Evolutionary conservation across 2,113 vertebrate genomes (phyloP).

Genomic region (Calypte anna): DNA sequence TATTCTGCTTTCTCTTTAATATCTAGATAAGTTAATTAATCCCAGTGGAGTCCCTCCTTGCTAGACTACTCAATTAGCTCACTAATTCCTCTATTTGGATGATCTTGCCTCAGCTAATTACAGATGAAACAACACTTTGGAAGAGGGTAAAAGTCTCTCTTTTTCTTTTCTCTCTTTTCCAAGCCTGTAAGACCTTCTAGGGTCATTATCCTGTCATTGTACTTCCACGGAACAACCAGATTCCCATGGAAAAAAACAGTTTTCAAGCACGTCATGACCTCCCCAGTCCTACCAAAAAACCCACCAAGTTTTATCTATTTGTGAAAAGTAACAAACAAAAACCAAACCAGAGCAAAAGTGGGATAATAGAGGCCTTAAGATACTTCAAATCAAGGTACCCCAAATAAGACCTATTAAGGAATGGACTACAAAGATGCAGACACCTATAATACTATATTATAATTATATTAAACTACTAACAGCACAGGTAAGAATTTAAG

Average conservation of each 20-base stretch:
- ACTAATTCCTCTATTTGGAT: neutral
- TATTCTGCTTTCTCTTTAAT: conserved; percentile 20
- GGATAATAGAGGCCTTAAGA: neutral
- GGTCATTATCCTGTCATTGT: neutral
- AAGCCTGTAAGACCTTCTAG: neutral
- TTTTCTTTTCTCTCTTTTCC: neutral
- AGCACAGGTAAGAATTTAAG: neutral
- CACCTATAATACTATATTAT: too few relatives aligned
- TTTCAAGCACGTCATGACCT: neutral
- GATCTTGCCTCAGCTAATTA: conserved; percentile 19
- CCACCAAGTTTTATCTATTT: fast-evolving
- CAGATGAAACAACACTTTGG: conserved; percentile 17
- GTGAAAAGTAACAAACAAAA: neutral
- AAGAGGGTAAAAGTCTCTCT: neutral
- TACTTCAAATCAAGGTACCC: fast-evolving
- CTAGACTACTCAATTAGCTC: conserved; percentile 4
- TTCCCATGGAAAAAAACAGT: neutral
- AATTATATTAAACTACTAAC: neutral
- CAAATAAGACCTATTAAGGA: neutral
- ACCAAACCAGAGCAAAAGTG: neutral
- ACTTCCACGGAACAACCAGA: neutral
- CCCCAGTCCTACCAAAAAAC: neutral
- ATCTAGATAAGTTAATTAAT: conserved; percentile 30
- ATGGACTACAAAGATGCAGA: neutral
- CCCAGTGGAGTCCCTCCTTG: neutral